A percentile compares a stretch with the other conserved stretches of the same genome.
phyloP scores from a whole-genome alignment of 2,888 invertebrate genomes.

The Chalcis sispes region DNA sequence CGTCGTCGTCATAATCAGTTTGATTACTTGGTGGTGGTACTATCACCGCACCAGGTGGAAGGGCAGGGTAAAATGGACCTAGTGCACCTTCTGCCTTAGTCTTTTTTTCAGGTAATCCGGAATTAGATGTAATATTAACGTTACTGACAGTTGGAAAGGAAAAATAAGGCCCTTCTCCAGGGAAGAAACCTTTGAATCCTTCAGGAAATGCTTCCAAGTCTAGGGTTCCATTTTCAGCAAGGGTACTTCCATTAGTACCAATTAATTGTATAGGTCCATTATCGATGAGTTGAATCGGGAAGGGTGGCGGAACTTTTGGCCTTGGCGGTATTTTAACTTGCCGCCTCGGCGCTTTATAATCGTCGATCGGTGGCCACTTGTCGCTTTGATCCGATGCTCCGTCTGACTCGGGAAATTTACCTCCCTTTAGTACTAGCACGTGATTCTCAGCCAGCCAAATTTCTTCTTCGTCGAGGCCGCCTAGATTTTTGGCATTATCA shows the following conservation, averaged over 20 bases:
- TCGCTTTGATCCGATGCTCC: conserved; percentile 52
- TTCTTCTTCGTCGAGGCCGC: conserved; percentile 89
- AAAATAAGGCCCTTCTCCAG: conserved; percentile 78
- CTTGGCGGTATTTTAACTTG: conserved; percentile 90
- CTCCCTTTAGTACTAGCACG: conserved; percentile 88
- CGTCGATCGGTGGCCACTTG: conserved; percentile 88
- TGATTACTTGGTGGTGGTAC: conserved; percentile 80
- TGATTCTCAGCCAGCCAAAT: conserved; percentile 95
- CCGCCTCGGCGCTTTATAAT: conserved; percentile 88
- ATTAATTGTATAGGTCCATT: conserved; percentile 92
- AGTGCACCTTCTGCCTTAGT: conserved; percentile 73
- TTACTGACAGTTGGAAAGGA: conserved; percentile 66
- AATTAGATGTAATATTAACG: conserved; percentile 16
- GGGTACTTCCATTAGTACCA: conserved; percentile 86
- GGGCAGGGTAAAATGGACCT: conserved; percentile 75
- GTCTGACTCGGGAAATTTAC: conserved; percentile 80
- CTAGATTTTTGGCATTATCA: conserved; percentile 87
- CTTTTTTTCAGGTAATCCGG: conserved; percentile 77
- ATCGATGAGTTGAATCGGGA: conserved; percentile 92
- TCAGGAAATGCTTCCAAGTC: conserved; percentile 68
- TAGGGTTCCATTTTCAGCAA: conserved; percentile 76
- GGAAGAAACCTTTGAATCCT: conserved; percentile 73
- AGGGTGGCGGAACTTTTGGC: conserved; percentile 93
- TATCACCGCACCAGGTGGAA: conserved; percentile 82
- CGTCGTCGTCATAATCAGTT: conserved; percentile 89